Conservation (phyloP, 2,113 vertebrate species). For the Bujurquina vittata region DNA sequence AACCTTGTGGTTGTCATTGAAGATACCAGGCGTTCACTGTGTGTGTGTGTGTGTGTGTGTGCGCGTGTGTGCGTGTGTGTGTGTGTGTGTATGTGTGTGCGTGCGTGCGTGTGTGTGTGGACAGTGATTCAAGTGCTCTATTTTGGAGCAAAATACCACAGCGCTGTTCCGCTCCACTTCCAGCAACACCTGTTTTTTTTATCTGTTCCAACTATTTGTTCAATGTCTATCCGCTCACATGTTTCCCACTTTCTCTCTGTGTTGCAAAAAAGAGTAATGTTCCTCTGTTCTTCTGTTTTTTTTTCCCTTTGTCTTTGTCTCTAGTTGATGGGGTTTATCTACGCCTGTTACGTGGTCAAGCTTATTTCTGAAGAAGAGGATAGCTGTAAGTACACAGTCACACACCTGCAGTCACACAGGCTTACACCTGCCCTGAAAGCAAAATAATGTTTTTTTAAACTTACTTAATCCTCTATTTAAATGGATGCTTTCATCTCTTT, state of each 20-base stretch:
- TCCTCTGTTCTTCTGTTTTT: not conserved
- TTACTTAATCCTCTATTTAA: not conserved
- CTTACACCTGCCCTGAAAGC: not conserved
- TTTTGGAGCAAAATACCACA: conserved; percentile 42
- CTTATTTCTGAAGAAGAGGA: conserved; percentile 99
- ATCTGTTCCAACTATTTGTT: conserved; percentile 31
- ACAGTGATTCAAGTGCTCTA: conserved; percentile 47
- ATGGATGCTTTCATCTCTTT: not conserved
- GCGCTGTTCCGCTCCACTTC: conserved; percentile 65
- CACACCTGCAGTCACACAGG: not conserved
- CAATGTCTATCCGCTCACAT: not conserved
- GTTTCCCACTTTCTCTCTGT: not conserved
- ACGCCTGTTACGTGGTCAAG: conserved; percentile 99
- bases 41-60: not conserved
- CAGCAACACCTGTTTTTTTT: conserved; percentile 56
- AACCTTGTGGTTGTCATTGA: conserved; percentile 49
- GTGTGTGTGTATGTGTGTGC: conserved; percentile 14
- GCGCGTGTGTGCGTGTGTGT: not conserved
- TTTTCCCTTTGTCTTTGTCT: conserved; percentile 71
- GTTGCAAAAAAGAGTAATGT: conserved; percentile 10
- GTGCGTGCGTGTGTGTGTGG: conserved; percentile 21
- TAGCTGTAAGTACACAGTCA: conserved; percentile 92
- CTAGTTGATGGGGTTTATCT: conserved; percentile 97
- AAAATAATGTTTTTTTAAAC: not conserved
- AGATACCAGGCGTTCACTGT: not conserved